Base-by-base conservation (phyloP, 2,888 invertebrate genomes). In the Mystacides longicornis region DNA sequence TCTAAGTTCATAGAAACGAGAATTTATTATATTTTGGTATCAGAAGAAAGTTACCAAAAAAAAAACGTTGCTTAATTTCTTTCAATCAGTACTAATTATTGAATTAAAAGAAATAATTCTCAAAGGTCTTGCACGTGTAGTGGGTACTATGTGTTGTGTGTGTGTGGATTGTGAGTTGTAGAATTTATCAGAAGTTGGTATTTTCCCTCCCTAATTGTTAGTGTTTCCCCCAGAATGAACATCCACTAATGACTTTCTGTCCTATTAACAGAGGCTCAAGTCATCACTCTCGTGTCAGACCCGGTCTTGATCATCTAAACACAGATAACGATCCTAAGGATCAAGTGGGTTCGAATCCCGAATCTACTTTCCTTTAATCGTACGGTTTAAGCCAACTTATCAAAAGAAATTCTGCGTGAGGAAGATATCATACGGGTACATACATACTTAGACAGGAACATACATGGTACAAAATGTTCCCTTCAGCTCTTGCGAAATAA, bases 181-280 rank as follows among this genome's bases (percentile, higher is more conserved):
- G n/a, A n/a, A n/a, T n/a, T n/a, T n/a, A n/a, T n/a, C 11, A 37
- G 3, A 16, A n/a, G 16, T 37, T 37, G 37, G 16, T 37, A 37
- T 14, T 21, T 45, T 33, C 52, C 47, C 54, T 23, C 43, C 33
- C 33, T 54, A 54, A 54, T 48, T 48, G 48, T 48, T 14, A 48
- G 48, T 23, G 48, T 21, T 18, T 16, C 48, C 48, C 23, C 49
- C 18, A 16, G 9, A 54, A 19, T 51, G 48, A 50, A 43, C 58
- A 60, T 54, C 43, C 56, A 53, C 58, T 60, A 60, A 60, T 60
- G 60, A 60, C 60, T 60, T 60, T 56, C 58, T 45, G 56, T 51
- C 60, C 58, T 60, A 60, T 60, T 60, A 60, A 56, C 52, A 56
- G 49, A 23, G 60, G 60, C 60, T 60, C 55, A 57, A 37, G 53